Evolutionary conservation across 30 jellyfish, hydroid and myxozoan genomes (phyloP).

Genomic region (Catostylus mosaicus): DNA sequence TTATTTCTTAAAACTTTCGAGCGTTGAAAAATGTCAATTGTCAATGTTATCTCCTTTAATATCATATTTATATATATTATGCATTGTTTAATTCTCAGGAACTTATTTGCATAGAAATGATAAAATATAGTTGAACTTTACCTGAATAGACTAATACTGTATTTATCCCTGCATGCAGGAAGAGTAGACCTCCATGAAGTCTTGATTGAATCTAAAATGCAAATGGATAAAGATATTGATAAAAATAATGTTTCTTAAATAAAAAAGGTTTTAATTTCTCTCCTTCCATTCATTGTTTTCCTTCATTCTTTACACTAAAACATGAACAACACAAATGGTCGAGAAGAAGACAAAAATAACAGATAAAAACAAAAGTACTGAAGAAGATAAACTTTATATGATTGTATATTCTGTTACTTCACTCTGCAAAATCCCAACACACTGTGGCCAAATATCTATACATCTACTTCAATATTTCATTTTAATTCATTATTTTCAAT

Average conservation of each 20-base stretch:
- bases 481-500: too few relatives aligned
- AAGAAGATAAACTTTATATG: too few relatives aligned
- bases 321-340: neutral
- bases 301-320: too few relatives aligned
- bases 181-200: constrained; percentile 61
- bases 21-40: too few relatives aligned
- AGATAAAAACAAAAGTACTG: neutral
- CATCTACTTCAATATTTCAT: too few relatives aligned
- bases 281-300: too few relatives aligned
- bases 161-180: constrained; percentile 86
- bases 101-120: neutral
- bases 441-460: too few relatives aligned
- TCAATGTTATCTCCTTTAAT: too few relatives aligned
- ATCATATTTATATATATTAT: neutral
- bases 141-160: constrained; percentile 75
- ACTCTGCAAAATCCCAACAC: too few relatives aligned
- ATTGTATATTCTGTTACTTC: too few relatives aligned
- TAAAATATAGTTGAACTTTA: constrained; percentile 5
- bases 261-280: too few relatives aligned
- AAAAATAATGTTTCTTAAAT: too few relatives aligned
- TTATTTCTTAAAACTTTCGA: neutral
- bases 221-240: neutral
- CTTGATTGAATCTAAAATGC: constrained; percentile 31
- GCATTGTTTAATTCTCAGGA: neutral
- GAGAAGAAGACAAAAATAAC: neutral